Conservation (phyloP, 2,888 invertebrate species). For the Athripsodes cinereus region DNA sequence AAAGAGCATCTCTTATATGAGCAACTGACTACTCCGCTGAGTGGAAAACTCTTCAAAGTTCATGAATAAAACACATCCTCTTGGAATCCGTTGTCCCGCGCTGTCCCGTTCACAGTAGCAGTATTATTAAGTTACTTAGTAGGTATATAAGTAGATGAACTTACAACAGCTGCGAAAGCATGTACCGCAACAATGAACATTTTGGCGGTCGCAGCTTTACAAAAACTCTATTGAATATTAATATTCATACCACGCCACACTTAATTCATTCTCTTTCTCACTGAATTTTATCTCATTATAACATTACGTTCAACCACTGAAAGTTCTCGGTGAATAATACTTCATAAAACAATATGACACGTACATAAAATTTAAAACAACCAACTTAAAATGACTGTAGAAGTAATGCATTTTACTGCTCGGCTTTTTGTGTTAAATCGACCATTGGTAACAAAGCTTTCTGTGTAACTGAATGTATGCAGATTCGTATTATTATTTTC, state of each 20-base stretch:
- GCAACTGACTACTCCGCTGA: constrained; percentile 1
- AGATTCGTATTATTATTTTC: too few relatives aligned
- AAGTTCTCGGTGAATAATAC: background rate
- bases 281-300: constrained; percentile 6
- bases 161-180: background rate
- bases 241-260: constrained; percentile 22
- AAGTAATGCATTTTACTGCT: too few relatives aligned
- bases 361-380: background rate
- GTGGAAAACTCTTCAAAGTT: constrained; percentile 2
- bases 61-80: background rate
- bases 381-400: background rate
- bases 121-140: background rate
- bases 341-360: background rate
- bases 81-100: background rate
- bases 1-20: background rate
- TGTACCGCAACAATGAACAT: background rate
- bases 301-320: background rate
- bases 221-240: constrained; percentile 24
- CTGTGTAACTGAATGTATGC: too few relatives aligned
- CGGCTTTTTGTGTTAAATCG: background rate
- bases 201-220: constrained; percentile 1
- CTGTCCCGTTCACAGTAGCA: background rate
- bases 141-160: too few relatives aligned
- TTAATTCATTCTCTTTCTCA: constrained; percentile 11
- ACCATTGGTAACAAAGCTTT: background rate